phyloP scores from a whole-genome alignment of 1,140 invertebrate species.

The Cotesia typhae region DNA sequence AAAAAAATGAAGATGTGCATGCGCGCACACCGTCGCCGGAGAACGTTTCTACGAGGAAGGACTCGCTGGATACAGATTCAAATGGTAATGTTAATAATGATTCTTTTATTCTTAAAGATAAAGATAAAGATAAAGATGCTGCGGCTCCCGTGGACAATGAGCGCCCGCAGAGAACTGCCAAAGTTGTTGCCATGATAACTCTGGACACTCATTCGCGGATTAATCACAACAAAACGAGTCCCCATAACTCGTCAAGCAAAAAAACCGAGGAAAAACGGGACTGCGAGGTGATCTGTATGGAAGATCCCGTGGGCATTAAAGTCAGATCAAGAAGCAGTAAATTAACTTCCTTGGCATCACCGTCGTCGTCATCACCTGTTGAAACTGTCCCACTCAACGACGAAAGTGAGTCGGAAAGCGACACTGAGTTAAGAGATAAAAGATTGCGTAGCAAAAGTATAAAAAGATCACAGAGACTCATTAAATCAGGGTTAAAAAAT shows the following conservation, averaged over 20 bases:
- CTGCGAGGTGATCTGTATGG: neutral
- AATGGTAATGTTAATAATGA: constrained; percentile 48
- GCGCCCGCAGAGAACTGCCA: constrained; percentile 59
- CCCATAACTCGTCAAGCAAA: constrained; percentile 9
- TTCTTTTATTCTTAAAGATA: constrained; percentile 26
- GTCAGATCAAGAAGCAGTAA: constrained; percentile 6
- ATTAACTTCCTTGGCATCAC: neutral
- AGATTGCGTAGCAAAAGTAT: constrained; percentile 31
- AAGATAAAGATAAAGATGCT: constrained; percentile 8
- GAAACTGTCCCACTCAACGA: constrained; percentile 39
- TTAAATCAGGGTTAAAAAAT: constrained; percentile 31
- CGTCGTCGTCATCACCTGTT: constrained; percentile 3
- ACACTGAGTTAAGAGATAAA: constrained; percentile 44
- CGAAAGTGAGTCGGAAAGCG: constrained; percentile 45
- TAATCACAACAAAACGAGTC: constrained; percentile 18
- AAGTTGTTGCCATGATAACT: constrained; percentile 59
- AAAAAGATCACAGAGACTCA: constrained; percentile 11
- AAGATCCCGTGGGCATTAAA: neutral
- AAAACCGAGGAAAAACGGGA: constrained; percentile 15
- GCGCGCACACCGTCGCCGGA: neutral
- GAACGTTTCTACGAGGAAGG: neutral
- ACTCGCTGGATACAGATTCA: constrained; percentile 41
- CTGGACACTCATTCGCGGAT: constrained; percentile 50
- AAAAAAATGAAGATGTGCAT: neutral
- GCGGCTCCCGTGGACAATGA: constrained; percentile 37